phyloP scores from a whole-genome alignment of 2,113 vertebrate genomes.

The Crypturellus undulatus region DNA sequence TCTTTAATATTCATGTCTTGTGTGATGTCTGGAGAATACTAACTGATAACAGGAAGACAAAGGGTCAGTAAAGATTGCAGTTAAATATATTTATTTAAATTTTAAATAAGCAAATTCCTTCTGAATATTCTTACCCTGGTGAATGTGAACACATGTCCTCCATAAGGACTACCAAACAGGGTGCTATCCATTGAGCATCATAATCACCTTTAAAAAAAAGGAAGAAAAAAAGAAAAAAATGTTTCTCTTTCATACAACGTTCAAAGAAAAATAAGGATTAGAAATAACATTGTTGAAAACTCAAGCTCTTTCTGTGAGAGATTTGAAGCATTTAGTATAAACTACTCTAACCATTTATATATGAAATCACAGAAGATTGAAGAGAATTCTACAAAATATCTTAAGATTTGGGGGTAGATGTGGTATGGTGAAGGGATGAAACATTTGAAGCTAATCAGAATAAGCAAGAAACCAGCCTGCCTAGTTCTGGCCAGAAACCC shows the following conservation, averaged over 20 bases:
- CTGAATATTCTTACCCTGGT: background rate
- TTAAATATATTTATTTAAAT: background rate
- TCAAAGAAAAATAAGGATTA: background rate
- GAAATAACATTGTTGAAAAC: background rate
- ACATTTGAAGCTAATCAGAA: background rate
- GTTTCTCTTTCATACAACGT: background rate
- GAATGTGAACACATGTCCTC: slow-evolving; percentile 7
- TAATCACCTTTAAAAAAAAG: background rate
- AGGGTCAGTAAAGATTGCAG: background rate
- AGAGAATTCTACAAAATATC: background rate
- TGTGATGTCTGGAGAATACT: slow-evolving; percentile 24
- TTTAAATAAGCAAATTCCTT: background rate
- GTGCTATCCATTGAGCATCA: background rate
- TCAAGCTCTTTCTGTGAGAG: background rate
- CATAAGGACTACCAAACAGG: background rate
- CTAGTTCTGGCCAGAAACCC: background rate
- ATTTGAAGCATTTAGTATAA: background rate
- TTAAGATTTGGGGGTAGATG: background rate
- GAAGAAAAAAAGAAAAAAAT: background rate
- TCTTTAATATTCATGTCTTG: slow-evolving; percentile 62
- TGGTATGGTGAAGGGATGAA: background rate
- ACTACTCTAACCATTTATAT: background rate
- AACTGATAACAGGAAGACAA: background rate
- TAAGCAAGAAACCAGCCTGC: background rate
- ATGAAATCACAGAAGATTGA: background rate